phyloP scores from a whole-genome alignment of 2,113 vertebrate species.

The Chionomys nivalis region DNA sequence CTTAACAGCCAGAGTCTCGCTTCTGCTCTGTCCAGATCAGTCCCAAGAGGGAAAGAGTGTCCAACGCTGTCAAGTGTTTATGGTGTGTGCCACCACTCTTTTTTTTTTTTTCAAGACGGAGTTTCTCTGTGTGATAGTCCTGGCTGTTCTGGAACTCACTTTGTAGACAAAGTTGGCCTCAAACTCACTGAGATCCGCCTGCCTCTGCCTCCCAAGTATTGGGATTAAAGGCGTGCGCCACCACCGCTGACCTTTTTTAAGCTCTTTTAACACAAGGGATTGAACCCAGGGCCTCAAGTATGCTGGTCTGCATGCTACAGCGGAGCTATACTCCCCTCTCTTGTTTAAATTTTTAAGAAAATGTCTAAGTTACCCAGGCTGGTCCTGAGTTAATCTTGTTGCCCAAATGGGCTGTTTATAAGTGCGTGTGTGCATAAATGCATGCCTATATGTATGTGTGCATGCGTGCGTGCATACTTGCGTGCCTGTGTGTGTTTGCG shows the following conservation, averaged over 20 bases:
- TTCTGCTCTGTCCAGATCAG: background rate
- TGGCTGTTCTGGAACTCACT: background rate
- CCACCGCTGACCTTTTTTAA: fast-evolving
- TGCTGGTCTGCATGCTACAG: too few species aligned
- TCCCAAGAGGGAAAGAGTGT: background rate
- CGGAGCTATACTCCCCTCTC: background rate
- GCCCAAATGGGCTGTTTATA: background rate
- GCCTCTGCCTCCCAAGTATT: background rate
- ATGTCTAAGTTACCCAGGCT: background rate
- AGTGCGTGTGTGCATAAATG: background rate
- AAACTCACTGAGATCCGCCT: background rate
- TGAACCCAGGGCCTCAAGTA: background rate
- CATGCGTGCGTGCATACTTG: background rate
- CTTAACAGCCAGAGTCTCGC: background rate
- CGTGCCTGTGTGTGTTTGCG: background rate
- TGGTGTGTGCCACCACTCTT: background rate
- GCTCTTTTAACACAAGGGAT: background rate
- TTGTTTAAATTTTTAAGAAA: background rate
- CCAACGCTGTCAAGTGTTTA: background rate
- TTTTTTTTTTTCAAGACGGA: background rate
- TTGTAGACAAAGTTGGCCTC: background rate
- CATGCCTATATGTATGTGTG: background rate
- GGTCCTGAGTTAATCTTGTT: background rate
- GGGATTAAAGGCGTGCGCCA: background rate
- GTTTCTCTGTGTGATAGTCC: background rate